Base-by-base conservation (phyloP, 2,888 invertebrate species). In the Exephanes ischioxanthus region DNA sequence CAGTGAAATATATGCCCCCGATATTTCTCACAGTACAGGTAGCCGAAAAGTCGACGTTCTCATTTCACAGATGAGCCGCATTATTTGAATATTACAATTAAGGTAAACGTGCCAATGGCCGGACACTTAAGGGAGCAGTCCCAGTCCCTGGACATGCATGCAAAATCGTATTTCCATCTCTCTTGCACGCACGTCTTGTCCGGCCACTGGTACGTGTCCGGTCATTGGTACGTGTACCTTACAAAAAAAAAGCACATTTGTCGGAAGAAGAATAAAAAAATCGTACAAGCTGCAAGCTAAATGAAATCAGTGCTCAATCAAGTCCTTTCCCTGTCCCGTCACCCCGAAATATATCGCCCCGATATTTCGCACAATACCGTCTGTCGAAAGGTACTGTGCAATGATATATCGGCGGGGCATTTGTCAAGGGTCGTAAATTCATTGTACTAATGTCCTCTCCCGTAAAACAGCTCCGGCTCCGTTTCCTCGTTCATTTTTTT, bases 401-500 rank as follows among this genome's bases (percentile, higher is more conserved):
- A n/a, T n/a, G n/a, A n/a, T 75, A 63, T 33, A 66, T 66, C 66
- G 48, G 6, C 33, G 19, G 33, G 33, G 66, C 51, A 45, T n/a
- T 30, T 51, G 76, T 19, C 33, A 37, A 9, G 33, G 22, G 37
- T 53, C 66, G 53, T 76, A 76, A 76, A 76, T 33, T 26, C 53
- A n/a, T 14, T 37, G n/a, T 76, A 67, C 51, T 51, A 67, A 51
- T 67, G 33, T 41, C 14, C 37, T 53, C 16, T 55, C 33, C 19
- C 16, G 30, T 61, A 45, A 45, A 61, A 51, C 63, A n/a, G n/a
- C 33, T 66, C 37, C 22, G 9, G 51, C 51, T 33, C 33, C 37
- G 63, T 37, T 76, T 53, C 22, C 51, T 67, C 76, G 76, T 67
- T 76, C 66, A 51, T 63, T 66, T 76, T 76, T 48, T 48, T 16